A percentile compares a stretch with the other conserved stretches of the same genome.
Conservation (phyloP, 2,113 vertebrate genomes). For the Polyodon spathula region DNA sequence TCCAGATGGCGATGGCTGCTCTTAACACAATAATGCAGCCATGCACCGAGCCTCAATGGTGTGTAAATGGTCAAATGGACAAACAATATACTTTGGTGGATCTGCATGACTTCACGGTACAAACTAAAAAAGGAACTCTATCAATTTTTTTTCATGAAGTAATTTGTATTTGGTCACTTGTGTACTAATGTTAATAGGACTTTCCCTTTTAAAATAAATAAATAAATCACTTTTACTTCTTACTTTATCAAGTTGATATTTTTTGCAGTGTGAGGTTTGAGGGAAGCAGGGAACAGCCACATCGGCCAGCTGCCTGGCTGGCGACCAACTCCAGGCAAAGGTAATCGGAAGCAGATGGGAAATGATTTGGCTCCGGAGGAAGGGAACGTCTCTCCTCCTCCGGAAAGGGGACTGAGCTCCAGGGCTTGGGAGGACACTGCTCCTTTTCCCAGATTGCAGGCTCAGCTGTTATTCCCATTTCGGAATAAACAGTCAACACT, state of each 20-base stretch:
- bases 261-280: conserved; percentile 14
- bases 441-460: background rate
- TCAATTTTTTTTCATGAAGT: too few species aligned
- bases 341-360: conserved; percentile 67
- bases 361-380: conserved; percentile 55
- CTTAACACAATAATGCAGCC: too few species aligned
- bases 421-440: conserved; percentile 9
- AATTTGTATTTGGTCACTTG: too few species aligned
- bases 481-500: background rate
- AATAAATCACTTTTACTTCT: conserved; percentile 4
- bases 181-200: too few species aligned
- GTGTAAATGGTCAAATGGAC: too few species aligned
- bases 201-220: too few species aligned
- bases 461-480: background rate
- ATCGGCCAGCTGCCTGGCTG: conserved; percentile 55
- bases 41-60: too few species aligned
- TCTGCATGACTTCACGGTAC: too few species aligned
- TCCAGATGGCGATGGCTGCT: too few species aligned
- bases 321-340: conserved; percentile 61
- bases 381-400: conserved; percentile 48
- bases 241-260: conserved; percentile 23
- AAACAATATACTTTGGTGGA: too few species aligned
- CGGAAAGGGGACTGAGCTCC: conserved; percentile 20
- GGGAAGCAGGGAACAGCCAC: conserved; percentile 36
- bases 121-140: too few species aligned